Conservation (phyloP, 2,888 invertebrate species). For the Ectropis crepuscularia region DNA sequence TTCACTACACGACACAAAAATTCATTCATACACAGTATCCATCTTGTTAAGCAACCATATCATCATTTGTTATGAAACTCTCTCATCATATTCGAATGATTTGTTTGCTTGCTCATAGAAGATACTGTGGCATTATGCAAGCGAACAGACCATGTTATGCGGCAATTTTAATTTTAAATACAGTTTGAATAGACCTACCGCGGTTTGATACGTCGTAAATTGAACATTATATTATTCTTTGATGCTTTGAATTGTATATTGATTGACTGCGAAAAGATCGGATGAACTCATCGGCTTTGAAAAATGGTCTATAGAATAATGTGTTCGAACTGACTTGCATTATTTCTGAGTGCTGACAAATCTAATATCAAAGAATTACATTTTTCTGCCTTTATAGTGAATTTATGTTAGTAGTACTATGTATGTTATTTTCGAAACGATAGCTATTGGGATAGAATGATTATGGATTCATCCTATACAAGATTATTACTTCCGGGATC, state of each 20-base stretch:
- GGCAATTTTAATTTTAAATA: conserved; percentile 45
- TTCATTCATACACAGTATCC: conserved; percentile 70
- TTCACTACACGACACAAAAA: conserved; percentile 59
- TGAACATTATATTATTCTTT: conserved; percentile 25
- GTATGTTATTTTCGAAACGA: no score
- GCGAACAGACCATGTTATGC: conserved; percentile 25
- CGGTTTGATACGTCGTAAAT: conserved; percentile 32
- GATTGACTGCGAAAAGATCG: conserved; percentile 20
- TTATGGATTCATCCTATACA: no score
- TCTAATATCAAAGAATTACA: no score
- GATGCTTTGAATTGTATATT: conserved; percentile 28
- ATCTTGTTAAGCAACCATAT: conserved; percentile 75
- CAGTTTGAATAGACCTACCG: conserved; percentile 42
- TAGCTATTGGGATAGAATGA: no score
- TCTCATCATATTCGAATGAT: conserved; percentile 48
- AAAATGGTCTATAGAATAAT: conserved; percentile 6
- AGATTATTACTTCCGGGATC: no score
- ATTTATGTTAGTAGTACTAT: no score
- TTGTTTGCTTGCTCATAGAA: conserved; percentile 42
- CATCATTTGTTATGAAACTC: conserved; percentile 69
- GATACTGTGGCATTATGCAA: conserved; percentile 33
- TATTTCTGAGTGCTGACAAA: not conserved
- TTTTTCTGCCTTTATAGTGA: no score
- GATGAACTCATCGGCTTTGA: conserved; percentile 24
- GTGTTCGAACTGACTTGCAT: not conserved